A percentile compares a stretch with the other conserved stretches of the same genome.
These are phyloP conservation scores for Xestia ashworthii DNA, from an alignment of 2,888 invertebrate species.

Conservation along the genomic window DNA sequence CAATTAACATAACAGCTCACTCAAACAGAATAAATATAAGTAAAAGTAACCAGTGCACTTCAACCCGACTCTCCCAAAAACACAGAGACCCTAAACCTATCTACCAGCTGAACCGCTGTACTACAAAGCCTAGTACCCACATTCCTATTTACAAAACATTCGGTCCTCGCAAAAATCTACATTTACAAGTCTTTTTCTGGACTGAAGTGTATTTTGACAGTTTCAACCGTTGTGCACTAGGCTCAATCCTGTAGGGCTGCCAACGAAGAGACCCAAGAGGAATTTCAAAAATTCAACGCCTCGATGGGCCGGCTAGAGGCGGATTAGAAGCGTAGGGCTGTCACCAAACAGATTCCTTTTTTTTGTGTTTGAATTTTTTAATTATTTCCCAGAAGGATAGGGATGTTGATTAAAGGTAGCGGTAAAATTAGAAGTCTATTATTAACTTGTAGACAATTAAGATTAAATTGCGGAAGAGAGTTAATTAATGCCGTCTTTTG, in stretches of 20 bases:
- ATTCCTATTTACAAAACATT: conserved; percentile 43
- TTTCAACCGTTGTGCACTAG: conserved; percentile 53
- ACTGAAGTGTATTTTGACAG: conserved; percentile 48
- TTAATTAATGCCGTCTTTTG: conserved; percentile 5
- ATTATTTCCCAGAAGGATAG: conserved; percentile 10
- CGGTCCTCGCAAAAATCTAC: conserved; percentile 37
- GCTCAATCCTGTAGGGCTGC: conserved; percentile 58
- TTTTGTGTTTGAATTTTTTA: neutral
- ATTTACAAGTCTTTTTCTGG: conserved; percentile 58
- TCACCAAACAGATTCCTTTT: neutral
- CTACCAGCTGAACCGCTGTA: conserved; percentile 17
- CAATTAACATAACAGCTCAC: neutral
- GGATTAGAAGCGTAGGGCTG: conserved; percentile 78
- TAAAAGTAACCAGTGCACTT: conserved; percentile 9
- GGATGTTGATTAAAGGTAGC: conserved; percentile 27
- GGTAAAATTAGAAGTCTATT: conserved; percentile 37
- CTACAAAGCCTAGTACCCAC: conserved; percentile 30
- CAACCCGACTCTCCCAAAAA: neutral
- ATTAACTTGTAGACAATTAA: conserved; percentile 10
- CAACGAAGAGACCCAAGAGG: conserved; percentile 74
- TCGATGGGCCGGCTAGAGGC: conserved; percentile 73
- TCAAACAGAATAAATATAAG: neutral
- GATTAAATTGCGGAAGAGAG: conserved; percentile 1
- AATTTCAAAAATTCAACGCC: conserved; percentile 84
- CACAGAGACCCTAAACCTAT: conserved; percentile 5